Percentiles rank a stretch among this genome's conserved stretches.
Conservation (phyloP, 2,888 invertebrate genomes). For the Subacronicta megacephala region DNA sequence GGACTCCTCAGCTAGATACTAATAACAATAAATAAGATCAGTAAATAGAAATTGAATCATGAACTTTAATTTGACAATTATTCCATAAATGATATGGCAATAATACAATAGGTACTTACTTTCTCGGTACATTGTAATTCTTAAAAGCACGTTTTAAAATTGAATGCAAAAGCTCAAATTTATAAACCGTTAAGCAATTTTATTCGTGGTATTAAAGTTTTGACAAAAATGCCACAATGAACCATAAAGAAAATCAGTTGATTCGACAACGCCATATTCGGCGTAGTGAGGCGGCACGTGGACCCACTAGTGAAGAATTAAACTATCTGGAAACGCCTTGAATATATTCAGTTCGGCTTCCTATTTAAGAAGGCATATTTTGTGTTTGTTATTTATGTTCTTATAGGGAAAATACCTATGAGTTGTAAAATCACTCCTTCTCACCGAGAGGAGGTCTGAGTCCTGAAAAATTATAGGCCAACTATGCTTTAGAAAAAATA, state of each 20-base stretch:
- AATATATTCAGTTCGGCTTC: too few relatives aligned
- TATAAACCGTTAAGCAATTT: slow-evolving; percentile 54
- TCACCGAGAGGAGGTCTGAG: too few relatives aligned
- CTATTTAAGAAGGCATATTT: too few relatives aligned
- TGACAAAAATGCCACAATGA: slow-evolving; percentile 52
- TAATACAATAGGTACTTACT: slow-evolving; percentile 2
- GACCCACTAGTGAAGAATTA: slow-evolving; percentile 34
- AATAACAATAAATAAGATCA: too few relatives aligned
- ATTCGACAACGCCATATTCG: slow-evolving; percentile 52
- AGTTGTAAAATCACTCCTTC: too few relatives aligned
- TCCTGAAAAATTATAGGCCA: too few relatives aligned
- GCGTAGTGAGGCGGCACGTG: slow-evolving; percentile 58
- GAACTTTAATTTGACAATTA: not conserved
- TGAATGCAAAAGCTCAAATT: slow-evolving; percentile 33
- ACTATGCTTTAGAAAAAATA: too few relatives aligned
- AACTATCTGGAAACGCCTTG: slow-evolving; percentile 53
- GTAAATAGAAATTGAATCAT: not conserved
- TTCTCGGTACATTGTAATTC: slow-evolving; percentile 9
- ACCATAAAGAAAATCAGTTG: slow-evolving; percentile 41
- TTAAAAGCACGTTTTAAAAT: slow-evolving; percentile 6
- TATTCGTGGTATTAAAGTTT: slow-evolving; percentile 48
- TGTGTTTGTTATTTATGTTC: too few relatives aligned
- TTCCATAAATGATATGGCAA: slow-evolving; percentile 4
- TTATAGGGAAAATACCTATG: too few relatives aligned
- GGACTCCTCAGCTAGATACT: too few relatives aligned